phyloP scores from a whole-genome alignment of 1,140 invertebrate species.

The Lepidurus couesii region DNA sequence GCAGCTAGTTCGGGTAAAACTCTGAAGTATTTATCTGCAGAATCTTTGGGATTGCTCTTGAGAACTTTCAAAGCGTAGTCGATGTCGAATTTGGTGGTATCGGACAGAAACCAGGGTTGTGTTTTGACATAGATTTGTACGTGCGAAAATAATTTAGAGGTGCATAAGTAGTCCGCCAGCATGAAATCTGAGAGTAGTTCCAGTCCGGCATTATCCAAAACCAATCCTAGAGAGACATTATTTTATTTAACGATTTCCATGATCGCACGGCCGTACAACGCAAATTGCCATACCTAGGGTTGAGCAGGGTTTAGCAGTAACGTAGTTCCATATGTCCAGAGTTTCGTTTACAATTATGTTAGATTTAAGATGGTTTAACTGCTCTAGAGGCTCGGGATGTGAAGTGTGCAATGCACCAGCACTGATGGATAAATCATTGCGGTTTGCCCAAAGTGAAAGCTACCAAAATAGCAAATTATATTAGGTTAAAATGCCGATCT shows the following conservation, averaged over 20 bases:
- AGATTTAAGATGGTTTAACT: conserved; percentile 57
- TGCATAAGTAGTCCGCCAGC: conserved; percentile 70
- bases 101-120: conserved; percentile 95
- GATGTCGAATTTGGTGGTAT: conserved; percentile 55
- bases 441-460: conserved; percentile 58
- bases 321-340: conserved; percentile 50
- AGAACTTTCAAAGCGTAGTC: conserved; percentile 35
- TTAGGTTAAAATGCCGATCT: neutral
- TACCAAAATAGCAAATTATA: conserved; percentile 39
- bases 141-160: conserved; percentile 57
- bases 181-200: conserved; percentile 88
- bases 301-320: conserved; percentile 40
- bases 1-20: conserved; percentile 3
- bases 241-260: neutral
- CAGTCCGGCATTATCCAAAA: conserved; percentile 91
- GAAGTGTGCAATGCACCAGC: conserved; percentile 57
- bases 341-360: conserved; percentile 66
- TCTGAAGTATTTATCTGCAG: neutral
- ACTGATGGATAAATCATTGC: conserved; percentile 84
- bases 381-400: conserved; percentile 54
- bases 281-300: conserved; percentile 40
- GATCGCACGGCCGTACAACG: conserved; percentile 23
- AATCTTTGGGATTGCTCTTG: conserved; percentile 14
- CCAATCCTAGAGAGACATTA: conserved; percentile 47
- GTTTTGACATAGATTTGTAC: conserved; percentile 81